Conservation (phyloP, 37 sponge, comb jelly and placozoan species). For the Ephydatia muelleri region DNA sequence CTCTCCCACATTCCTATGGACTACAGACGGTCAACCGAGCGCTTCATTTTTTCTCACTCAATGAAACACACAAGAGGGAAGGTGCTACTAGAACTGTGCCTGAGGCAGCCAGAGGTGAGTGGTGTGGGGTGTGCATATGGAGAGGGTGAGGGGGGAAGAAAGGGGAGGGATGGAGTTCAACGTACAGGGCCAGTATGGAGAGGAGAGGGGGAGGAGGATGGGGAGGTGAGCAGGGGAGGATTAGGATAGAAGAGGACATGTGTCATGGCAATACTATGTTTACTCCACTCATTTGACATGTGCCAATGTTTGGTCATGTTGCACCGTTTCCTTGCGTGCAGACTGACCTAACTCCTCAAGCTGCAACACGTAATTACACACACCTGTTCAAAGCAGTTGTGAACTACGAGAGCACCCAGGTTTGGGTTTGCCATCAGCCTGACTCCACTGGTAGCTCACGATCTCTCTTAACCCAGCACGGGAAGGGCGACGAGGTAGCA, state of each 20-base stretch:
- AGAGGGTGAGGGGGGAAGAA: slow-evolving; percentile 28
- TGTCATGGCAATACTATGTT: not conserved
- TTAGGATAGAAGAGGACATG: not conserved
- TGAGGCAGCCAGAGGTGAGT: slow-evolving; percentile 31
- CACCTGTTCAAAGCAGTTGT: not conserved
- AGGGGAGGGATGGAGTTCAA: not conserved
- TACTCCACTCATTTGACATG: too few species aligned
- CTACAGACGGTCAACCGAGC: not conserved
- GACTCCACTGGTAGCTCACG: too few species aligned
- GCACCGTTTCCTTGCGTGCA: not conserved
- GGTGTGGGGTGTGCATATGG: slow-evolving; percentile 29
- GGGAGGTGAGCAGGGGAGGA: not conserved
- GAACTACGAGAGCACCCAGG: not conserved
- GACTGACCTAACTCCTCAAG: not conserved
- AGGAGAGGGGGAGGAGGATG: not conserved
- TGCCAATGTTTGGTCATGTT: not conserved
- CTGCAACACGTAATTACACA: not conserved
- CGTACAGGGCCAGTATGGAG: too few species aligned
- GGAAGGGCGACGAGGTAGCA: not conserved
- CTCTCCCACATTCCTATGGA: not conserved
- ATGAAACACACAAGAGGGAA: slow-evolving; percentile 9
- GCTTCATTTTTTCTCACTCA: not conserved
- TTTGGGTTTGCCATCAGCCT: too few species aligned
- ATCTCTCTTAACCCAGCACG: too few species aligned
- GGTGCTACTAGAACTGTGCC: slow-evolving; percentile 35